Base-by-base conservation (phyloP, 2,888 invertebrate genomes). In the Lydus trimaculatus region DNA sequence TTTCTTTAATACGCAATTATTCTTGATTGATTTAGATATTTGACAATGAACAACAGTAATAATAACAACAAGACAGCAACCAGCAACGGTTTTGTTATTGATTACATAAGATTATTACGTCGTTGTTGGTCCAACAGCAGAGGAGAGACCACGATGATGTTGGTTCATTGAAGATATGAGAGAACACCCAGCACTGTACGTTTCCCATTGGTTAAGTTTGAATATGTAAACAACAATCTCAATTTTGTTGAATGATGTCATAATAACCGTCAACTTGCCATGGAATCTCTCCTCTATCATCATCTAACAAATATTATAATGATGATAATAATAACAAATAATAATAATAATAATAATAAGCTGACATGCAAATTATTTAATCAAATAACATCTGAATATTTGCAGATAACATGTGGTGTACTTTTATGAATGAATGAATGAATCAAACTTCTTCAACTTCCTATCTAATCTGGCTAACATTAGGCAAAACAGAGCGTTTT, bases 201-300 rank as follows among this genome's bases (percentile, higher is more conserved):
- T 64, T 61, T 65, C 67, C 15, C 62, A 67, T 72, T 73, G 70
- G 73, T 72, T 56, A 67, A 72, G 70, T 73, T 73, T 66, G 63
- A 73, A 73, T 67, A 36, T 33, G 73, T 72, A 73, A 70, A 73
- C 72, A 72, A 69, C 63, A 67, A 67, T 43, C 56, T 70, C 65
- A 61, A 59, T 63, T 64, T 39, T 48, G 64, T 36, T 23, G 61
- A 20, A 66, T 70, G 70, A 70, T 70, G 70, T 70, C 70, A 70
- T 64, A 63, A 61, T 58, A 67, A 67, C 67, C 67, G 65, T 60
- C 65, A 3, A n/a, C 20, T 58, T 39, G 33, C 13, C 15, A 5
- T 36, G 33, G 33, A 58, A 36, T 64, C 43, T 23, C 56, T 56
- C 23, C 52, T 52, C 23, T 52, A 23, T 20, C 52, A 52, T 52